Evolutionary conservation across 2,888 invertebrate genomes (phyloP).

Genomic region (Polietes domitor): DNA sequence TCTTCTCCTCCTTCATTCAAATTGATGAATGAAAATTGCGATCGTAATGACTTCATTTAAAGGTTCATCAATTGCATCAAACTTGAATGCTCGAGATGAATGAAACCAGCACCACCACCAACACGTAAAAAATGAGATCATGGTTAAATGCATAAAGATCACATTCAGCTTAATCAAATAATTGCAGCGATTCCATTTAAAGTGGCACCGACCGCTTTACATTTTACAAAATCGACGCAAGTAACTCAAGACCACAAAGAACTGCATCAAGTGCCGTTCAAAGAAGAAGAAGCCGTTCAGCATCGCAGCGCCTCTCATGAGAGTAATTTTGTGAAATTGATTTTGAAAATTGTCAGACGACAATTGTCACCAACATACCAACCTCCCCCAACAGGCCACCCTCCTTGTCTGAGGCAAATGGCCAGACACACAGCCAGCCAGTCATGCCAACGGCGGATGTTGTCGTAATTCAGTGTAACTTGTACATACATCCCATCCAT

Average conservation of each 20-base stretch:
- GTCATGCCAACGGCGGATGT: slow-evolving; percentile 59
- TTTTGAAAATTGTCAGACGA: slow-evolving; percentile 9
- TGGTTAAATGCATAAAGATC: slow-evolving; percentile 33
- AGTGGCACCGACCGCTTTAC: not conserved
- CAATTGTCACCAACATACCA: slow-evolving; percentile 15
- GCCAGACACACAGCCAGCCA: not conserved
- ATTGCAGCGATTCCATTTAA: slow-evolving; percentile 21
- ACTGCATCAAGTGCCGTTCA: not conserved
- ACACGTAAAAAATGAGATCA: slow-evolving; percentile 24
- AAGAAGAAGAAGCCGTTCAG: not conserved
- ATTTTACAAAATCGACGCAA: slow-evolving; percentile 3
- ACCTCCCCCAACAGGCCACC: not conserved
- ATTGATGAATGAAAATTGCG: not conserved
- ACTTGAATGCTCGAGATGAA: not conserved
- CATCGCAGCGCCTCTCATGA: not conserved
- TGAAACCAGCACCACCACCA: not conserved
- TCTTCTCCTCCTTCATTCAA: no score
- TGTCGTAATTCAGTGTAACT: slow-evolving; percentile 48
- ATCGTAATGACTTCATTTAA: not conserved
- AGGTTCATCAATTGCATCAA: not conserved
- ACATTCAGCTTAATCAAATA: slow-evolving; percentile 23
- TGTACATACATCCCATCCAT: no score
- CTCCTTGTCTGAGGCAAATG: not conserved
- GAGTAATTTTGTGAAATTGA: slow-evolving; percentile 31
- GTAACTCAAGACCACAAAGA: not conserved